Percentiles rank a stretch among this genome's conserved stretches.
Evolutionary conservation across 2,888 invertebrate genomes (phyloP).

Genomic region (Aporophyla lueneburgensis): DNA sequence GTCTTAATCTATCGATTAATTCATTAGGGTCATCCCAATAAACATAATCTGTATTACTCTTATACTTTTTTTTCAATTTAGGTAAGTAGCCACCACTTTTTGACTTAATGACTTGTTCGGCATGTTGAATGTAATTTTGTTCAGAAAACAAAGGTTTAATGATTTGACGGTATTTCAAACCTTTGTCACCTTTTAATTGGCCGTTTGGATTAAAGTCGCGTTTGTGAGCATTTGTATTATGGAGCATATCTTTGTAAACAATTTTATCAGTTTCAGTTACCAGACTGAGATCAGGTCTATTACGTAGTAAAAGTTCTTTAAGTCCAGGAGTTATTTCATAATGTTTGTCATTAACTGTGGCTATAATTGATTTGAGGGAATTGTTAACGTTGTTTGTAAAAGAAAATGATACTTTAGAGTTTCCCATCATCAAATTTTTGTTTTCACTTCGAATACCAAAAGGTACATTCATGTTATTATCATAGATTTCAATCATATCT

Average conservation of each 20-base stretch:
- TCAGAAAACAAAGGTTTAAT: not conserved
- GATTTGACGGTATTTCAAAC: not conserved
- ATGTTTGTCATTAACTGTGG: not conserved
- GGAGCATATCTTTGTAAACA: not conserved
- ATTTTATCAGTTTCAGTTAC: not conserved
- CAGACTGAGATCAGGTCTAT: not conserved
- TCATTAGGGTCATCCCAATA: slow-evolving; percentile 10
- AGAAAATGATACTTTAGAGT: not conserved
- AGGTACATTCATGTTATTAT: not conserved
- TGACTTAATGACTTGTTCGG: not conserved
- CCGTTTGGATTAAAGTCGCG: not conserved
- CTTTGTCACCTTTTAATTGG: no score
- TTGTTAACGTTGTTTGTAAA: not conserved
- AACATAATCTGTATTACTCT: not conserved
- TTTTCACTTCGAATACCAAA: slow-evolving; percentile 2
- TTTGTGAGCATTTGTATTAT: not conserved
- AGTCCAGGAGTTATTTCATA: not conserved
- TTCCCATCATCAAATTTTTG: not conserved
- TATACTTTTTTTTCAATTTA: not conserved
- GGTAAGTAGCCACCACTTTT: not conserved
- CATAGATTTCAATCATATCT: slow-evolving; percentile 5
- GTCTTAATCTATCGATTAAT: not conserved
- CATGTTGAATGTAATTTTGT: no score
- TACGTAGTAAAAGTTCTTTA: not conserved
- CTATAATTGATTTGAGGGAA: no score